Base-by-base conservation (phyloP, 2,888 invertebrate genomes). In the Clusia tigrina region DNA sequence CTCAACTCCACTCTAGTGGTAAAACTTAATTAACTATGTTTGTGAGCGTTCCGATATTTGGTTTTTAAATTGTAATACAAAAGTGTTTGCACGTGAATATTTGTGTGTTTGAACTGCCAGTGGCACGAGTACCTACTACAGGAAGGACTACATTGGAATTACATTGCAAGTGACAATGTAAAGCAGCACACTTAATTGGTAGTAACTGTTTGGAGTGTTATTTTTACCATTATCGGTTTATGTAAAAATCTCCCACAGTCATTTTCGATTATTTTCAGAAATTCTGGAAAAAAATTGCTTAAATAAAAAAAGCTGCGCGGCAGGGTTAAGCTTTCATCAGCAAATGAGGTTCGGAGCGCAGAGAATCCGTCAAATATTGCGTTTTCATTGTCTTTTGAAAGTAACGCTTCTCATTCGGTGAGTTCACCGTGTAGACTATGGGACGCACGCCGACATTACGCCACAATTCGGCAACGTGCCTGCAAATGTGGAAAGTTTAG, bases 321-420 rank as follows among this genome's bases (percentile, higher is more conserved):
- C 32, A 32, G 15, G 64, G 66, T 70, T 78, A 82, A 64, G 81
- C 78, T 67, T 82, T 83, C 74, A 80, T 77, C 64, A 83, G 69
- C 32, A 84, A 70, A 74, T 83, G 83, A 23, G 84, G 84, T 65
- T 84, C 84, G 52, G 84, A 83, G 58, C 84, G 78, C 67, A 84
- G 67, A 15, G 84, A 83, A 69, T 83, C 83, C 12, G 84, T 84
- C 62, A 84, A 72, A 75, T 84, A 84, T 73, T 83, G 83, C 24
- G 82, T 82, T 72, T 84, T 83, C 78, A 84, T 81, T 3, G 82
- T 81, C 68, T 82, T 82, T 69, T 84, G 84, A 70, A 83, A 84
- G 69, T 84, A 84, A 22, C 83, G 82, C 67, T 84, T 84, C 71
- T 84, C 84, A 71, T 83, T 84, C 55, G 84, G 84, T 58, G 83